Conservation (phyloP, 2,797 vertebrate species). For the Bovichtus variegatus region DNA sequence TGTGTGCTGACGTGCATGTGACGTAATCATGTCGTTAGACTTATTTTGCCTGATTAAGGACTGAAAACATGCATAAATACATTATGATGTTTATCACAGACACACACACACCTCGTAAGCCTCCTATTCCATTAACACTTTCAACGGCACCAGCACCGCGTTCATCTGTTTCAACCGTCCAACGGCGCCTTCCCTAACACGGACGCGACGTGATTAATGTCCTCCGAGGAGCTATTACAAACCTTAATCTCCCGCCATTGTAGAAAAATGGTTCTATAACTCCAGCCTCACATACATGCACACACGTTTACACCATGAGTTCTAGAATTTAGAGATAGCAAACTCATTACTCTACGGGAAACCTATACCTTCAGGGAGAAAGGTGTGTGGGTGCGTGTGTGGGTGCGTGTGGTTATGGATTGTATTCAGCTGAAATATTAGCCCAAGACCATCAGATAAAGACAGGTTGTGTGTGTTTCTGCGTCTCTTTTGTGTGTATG, state of each 20-base stretch:
- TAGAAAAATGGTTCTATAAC: slow-evolving; percentile 23
- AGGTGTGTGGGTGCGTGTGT: slow-evolving; percentile 6
- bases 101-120: background rate
- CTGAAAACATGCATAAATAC: background rate
- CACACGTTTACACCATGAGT: slow-evolving; percentile 24
- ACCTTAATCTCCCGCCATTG: slow-evolving; percentile 48
- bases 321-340: slow-evolving; percentile 43
- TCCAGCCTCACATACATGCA: background rate
- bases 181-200: background rate
- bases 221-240: slow-evolving; percentile 48
- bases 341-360: slow-evolving; percentile 43
- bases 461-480: slow-evolving; percentile 2
- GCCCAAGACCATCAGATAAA: slow-evolving; percentile 43
- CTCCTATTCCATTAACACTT: slow-evolving; percentile 36
- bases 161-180: slow-evolving; percentile 13
- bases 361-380: slow-evolving; percentile 31
- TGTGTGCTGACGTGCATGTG: slow-evolving; percentile 2
- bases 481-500: background rate
- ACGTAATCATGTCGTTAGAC: slow-evolving; percentile 13
- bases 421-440: slow-evolving; percentile 37
- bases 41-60: slow-evolving; percentile 10
- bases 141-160: slow-evolving; percentile 20
- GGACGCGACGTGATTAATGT: slow-evolving; percentile 59
- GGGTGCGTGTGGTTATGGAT: background rate
- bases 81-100: background rate